These are phyloP conservation scores for Pelosia muscerda DNA, from an alignment of 2,888 invertebrate species.

Conservation along the genomic window DNA sequence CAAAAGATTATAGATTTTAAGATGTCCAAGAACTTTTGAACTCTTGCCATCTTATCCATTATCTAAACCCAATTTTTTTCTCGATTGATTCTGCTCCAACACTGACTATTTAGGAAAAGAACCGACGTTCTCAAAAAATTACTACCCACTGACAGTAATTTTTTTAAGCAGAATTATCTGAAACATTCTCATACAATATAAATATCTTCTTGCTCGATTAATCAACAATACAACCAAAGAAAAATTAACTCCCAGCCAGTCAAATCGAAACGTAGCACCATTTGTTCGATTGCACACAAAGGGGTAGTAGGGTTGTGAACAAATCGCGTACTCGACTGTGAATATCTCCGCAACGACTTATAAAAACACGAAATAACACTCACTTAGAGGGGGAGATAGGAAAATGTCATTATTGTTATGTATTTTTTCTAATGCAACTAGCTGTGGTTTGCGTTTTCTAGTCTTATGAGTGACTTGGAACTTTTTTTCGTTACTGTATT, in stretches of 20 bases:
- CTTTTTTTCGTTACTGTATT: not conserved
- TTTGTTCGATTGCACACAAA: conserved; percentile 68
- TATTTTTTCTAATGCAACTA: conserved; percentile 22
- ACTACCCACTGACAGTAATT: no score
- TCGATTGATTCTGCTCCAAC: no score
- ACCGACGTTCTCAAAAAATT: no score
- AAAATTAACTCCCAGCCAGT: conserved; percentile 49
- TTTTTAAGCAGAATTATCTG: not conserved
- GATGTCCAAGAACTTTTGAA: no score
- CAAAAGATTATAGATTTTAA: no score
- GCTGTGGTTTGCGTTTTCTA: not conserved
- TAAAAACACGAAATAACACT: conserved; percentile 64
- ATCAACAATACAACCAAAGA: conserved; percentile 53
- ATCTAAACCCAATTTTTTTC: no score
- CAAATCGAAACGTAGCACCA: conserved; percentile 42
- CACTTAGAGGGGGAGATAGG: conserved; percentile 54
- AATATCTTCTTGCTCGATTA: conserved; percentile 37
- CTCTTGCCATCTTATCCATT: no score
- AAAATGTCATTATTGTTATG: conserved; percentile 35
- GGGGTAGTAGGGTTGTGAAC: conserved; percentile 63
- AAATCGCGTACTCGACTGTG: conserved; percentile 71
- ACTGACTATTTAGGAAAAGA: no score
- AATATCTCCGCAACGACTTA: conserved; percentile 63
- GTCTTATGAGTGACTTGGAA: not conserved
- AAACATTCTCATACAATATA: conserved; percentile 6